Evolutionary conservation across 2,113 vertebrate genomes (phyloP).

Genomic region (Psittacula cyanocephala): DNA sequence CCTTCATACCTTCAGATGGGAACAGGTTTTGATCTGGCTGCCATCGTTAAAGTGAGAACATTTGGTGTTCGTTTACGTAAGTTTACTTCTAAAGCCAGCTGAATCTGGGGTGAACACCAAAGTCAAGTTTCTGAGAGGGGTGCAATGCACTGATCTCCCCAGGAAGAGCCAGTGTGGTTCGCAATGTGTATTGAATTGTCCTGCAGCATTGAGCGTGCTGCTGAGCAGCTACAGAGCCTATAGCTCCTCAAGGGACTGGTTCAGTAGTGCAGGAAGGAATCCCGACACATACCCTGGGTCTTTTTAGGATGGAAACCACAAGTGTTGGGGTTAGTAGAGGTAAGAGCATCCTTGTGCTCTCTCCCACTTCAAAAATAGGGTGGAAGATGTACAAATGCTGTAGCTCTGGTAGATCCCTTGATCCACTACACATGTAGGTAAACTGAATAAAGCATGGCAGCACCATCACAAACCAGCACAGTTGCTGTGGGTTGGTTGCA

Average conservation of each 20-base stretch:
- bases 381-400: not conserved
- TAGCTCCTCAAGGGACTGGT: not conserved
- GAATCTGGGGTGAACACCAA: not conserved
- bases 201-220: not conserved
- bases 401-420: too few species aligned
- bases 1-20: not conserved
- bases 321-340: not conserved
- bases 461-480: not conserved
- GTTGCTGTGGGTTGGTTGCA: rapidly evolving
- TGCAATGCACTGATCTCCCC: not conserved
- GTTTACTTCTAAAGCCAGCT: not conserved
- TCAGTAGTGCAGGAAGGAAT: not conserved
- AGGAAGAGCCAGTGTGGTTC: not conserved
- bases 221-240: not conserved
- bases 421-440: not conserved
- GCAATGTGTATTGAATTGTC: not conserved
- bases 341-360: not conserved
- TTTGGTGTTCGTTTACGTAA: not conserved
- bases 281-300: rapidly evolving
- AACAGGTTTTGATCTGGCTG: not conserved
- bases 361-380: not conserved
- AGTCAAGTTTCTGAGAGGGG: not conserved
- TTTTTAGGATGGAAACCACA: not conserved
- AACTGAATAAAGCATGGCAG: not conserved
- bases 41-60: not conserved